Base-by-base conservation (phyloP, 2,113 vertebrate species). In the Carollia perspicillata region DNA sequence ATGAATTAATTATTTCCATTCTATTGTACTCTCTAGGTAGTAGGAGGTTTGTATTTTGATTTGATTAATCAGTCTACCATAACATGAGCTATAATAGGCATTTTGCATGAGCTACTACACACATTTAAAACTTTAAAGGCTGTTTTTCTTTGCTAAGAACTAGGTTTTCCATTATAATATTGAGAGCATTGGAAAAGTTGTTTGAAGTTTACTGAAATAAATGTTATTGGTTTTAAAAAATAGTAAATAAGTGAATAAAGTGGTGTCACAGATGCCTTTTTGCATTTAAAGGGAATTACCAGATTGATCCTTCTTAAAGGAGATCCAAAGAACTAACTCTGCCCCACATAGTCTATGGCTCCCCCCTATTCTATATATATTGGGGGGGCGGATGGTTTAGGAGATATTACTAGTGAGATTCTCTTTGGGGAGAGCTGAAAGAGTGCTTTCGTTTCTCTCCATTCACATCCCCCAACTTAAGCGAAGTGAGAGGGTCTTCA, bases 21-120 rank as follows among this genome's bases (percentile, higher is more conserved):
- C 97, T 98, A 97, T 93, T 96, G 14, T 96, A 78, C 30, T 96
- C 81, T 94, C 35, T 95, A 85, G 84, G 71, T 95, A 84, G 75
- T 63, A 92, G 74, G 55, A 89, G 74, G 81, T 90, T 90, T 96
- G 53, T 86, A 42, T 98, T 98, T 97, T 98, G 97, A 98, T 94
- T 96, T 97, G 75, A 95, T 60, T 98, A 93, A 94, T 96, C 93
- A 95, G 51, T 77, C 51, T 22, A 80, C 86, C 87, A 37, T 69
- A 89, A 89, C n/a, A 33, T 69, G 72, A 92, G 79, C 26, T 93
- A 16, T 89, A 89, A 92, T 49, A 95, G 69, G 71, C 65, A 95
- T 68, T 93, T 85, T 92, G 66, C 35, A 60, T 95, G 92, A 93
- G 22, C 26, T 93, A 30, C 49, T 80, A 77, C 20, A 69, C 30